Percentiles rank a stretch among this genome's conserved stretches.
Evolutionary conservation across 1,140 invertebrate species (phyloP).

Genomic region (Heliconius melpomene): DNA sequence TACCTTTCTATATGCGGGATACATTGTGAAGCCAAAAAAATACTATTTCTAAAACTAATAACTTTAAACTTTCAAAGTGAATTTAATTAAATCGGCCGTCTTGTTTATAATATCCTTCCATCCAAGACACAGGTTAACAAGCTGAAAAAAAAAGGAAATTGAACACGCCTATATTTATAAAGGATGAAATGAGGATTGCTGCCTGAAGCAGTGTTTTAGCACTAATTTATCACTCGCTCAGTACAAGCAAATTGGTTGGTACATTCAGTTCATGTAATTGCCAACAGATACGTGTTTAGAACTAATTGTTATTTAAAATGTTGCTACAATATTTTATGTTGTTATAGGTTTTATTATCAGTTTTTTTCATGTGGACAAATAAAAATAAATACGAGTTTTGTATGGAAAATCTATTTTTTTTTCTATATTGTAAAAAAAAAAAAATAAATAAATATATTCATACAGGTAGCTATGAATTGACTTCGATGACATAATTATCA

Average conservation of each 20-base stretch:
- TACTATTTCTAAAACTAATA: no score
- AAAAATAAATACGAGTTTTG: no score
- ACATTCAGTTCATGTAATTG: slow-evolving; percentile 66
- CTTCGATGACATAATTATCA: no score
- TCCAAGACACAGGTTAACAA: background rate
- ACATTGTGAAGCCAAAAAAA: no score
- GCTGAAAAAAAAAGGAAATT: no score
- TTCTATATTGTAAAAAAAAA: no score
- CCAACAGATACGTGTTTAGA: slow-evolving; percentile 39
- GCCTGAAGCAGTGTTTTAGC: slow-evolving; percentile 58
- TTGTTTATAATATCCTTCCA: background rate
- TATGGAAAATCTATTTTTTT: no score
- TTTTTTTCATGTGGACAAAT: background rate
- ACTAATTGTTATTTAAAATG: background rate
- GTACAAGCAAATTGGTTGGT: slow-evolving; percentile 64
- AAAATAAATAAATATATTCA: no score
- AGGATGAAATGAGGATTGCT: slow-evolving; percentile 58
- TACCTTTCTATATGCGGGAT: no score
- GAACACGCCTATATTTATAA: slow-evolving; percentile 2
- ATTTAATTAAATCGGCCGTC: background rate
- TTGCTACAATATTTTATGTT: background rate
- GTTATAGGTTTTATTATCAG: background rate
- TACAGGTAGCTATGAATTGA: no score
- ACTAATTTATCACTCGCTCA: slow-evolving; percentile 61
- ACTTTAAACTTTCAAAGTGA: background rate